Percentiles rank a stretch among this genome's conserved stretches.
phyloP scores from a whole-genome alignment of 2,888 invertebrate species.

The Metalampra italica region DNA sequence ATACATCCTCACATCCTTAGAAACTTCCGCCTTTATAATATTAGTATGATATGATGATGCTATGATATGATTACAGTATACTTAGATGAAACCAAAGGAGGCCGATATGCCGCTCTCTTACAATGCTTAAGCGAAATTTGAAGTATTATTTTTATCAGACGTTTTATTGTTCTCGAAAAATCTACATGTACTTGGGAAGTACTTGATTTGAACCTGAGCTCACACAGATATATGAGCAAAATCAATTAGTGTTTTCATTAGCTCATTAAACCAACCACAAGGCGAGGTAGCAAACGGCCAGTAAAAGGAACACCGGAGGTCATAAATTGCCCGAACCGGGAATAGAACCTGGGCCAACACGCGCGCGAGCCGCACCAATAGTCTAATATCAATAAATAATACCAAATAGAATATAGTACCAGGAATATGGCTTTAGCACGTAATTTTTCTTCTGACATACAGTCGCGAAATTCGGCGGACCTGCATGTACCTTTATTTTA shows the following conservation, averaged over 20 bases:
- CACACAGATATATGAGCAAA: slow-evolving; percentile 9
- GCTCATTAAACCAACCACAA: slow-evolving; percentile 10
- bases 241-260: slow-evolving; percentile 23
- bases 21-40: no score
- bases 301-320: slow-evolving; percentile 5
- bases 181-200: no score
- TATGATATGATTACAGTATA: no score
- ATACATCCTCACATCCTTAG: no score
- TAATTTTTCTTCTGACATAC: slow-evolving; percentile 14
- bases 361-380: slow-evolving; percentile 12
- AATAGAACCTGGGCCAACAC: slow-evolving; percentile 12
- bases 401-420: slow-evolving; percentile 21
- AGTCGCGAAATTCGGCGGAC: background rate
- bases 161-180: no score
- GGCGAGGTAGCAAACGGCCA: background rate
- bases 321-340: slow-evolving; percentile 11
- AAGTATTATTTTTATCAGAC: no score
- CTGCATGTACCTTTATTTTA: background rate
- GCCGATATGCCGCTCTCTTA: no score
- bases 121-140: no score
- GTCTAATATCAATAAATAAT: slow-evolving; percentile 21
- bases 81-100: no score
- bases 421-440: slow-evolving; percentile 16
- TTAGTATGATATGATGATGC: no score
- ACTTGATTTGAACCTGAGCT: no score